Percentiles rank a stretch among this genome's conserved stretches.
Evolutionary conservation across 2,113 vertebrate genomes (phyloP).

Genomic region (Oreochromis aureus): DNA sequence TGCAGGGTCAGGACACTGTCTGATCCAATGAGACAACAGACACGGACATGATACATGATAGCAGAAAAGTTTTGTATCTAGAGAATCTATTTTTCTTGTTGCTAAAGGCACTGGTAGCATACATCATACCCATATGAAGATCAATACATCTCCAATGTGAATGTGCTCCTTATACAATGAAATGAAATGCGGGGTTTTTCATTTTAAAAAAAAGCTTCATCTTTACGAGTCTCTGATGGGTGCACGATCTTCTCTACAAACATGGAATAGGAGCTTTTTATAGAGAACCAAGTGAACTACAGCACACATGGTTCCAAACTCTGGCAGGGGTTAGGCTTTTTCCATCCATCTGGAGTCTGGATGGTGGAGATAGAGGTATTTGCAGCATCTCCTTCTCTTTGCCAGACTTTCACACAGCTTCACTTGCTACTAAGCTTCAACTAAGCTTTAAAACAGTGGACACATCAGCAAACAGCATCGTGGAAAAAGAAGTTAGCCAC

Average conservation of each 20-base stretch:
- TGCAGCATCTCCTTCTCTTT: background rate
- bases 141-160: background rate
- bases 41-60: background rate
- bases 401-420: background rate
- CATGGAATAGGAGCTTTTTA: slow-evolving; percentile 3
- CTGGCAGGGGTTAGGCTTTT: slow-evolving; percentile 6
- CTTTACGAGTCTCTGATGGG: background rate
- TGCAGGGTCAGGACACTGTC: slow-evolving; percentile 12
- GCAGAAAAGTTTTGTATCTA: background rate
- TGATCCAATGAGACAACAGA: slow-evolving; percentile 12
- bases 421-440: background rate
- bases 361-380: slow-evolving; percentile 26
- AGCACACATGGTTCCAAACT: background rate
- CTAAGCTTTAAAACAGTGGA: background rate
- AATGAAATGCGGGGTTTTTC: fast-evolving
- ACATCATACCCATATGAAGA: background rate
- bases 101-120: background rate
- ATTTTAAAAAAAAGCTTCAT: background rate
- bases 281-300: slow-evolving; percentile 9
- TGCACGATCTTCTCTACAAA: background rate
- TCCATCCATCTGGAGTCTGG: background rate
- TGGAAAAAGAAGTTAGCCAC: background rate
- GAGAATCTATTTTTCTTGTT: background rate
- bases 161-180: background rate
- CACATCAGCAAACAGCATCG: background rate